Evolutionary conservation across 2,113 vertebrate species (phyloP).

Genomic region (Monarcha castaneiventris): DNA sequence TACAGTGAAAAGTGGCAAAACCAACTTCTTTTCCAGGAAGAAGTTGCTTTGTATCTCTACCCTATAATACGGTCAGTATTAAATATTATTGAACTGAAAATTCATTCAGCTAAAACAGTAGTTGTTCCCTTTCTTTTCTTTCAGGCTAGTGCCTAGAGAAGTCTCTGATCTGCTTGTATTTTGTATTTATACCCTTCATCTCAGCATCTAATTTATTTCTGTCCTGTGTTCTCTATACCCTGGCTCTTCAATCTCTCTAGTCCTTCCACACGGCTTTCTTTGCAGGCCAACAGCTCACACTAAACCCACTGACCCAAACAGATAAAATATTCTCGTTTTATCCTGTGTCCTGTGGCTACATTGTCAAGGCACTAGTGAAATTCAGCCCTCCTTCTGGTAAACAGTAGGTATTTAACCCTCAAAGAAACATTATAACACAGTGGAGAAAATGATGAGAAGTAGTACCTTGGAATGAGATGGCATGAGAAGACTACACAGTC

Average conservation of each 20-base stretch:
- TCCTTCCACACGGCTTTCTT: not conserved
- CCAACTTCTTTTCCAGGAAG: not conserved
- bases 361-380: not conserved
- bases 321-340: not conserved
- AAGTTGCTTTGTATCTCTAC: not conserved
- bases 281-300: not conserved
- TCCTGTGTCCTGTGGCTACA: not conserved
- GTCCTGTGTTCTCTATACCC: not conserved
- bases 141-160: not conserved
- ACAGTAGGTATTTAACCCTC: not conserved
- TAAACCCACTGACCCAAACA: accelerated
- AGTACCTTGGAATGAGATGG: not conserved
- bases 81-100: not conserved
- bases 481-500: not conserved
- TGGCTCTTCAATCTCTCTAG: not conserved
- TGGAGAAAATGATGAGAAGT: not conserved
- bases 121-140: not conserved
- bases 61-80: not conserved
- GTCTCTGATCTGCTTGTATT: not conserved
- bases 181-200: not conserved
- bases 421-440: not conserved
- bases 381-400: not conserved
- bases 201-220: not conserved
- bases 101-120: not conserved
- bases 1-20: not conserved